phyloP scores from a whole-genome alignment of 1,140 invertebrate species.

The Euura saliciscinereae region DNA sequence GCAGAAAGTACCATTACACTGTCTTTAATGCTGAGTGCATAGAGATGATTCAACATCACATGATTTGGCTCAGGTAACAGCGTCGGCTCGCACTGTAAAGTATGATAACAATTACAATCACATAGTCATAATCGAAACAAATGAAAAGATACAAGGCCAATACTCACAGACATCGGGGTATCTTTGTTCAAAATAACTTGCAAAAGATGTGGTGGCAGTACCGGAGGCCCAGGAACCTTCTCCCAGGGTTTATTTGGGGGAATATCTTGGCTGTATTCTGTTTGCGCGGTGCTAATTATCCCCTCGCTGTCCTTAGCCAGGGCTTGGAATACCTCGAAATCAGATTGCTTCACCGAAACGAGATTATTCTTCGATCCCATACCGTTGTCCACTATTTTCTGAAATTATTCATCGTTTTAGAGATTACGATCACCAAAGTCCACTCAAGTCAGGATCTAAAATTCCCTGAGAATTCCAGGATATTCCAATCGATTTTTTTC shows the following conservation, averaged over 20 bases:
- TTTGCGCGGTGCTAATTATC: constrained; percentile 70
- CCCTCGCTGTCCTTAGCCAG: constrained; percentile 90
- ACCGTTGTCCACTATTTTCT: constrained; percentile 87
- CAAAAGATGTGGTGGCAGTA: constrained; percentile 94
- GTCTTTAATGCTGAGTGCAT: constrained; percentile 98
- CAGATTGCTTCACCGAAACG: constrained; percentile 88
- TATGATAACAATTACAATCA: constrained; percentile 16
- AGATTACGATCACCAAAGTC: background rate
- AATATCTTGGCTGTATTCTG: constrained; percentile 90
- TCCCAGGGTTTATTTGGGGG: constrained; percentile 90
- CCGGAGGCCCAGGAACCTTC: constrained; percentile 91
- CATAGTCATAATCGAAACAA: constrained; percentile 11
- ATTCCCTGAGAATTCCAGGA: no score
- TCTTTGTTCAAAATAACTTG: constrained; percentile 99
- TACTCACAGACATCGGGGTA: constrained; percentile 86
- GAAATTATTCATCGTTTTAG: constrained; percentile 38
- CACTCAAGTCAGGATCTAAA: no score
- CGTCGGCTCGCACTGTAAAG: constrained; percentile 92
- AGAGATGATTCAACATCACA: constrained; percentile 99
- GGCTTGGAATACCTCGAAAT: constrained; percentile 98
- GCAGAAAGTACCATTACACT: constrained; percentile 99
- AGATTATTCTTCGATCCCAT: constrained; percentile 92
- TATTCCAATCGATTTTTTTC: no score
- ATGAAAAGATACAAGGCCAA: constrained; percentile 17
- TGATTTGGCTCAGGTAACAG: constrained; percentile 98